Percentiles rank a stretch among this genome's conserved stretches.
Conservation (phyloP, 2,888 invertebrate species). For the Mactromeris polynyma region DNA sequence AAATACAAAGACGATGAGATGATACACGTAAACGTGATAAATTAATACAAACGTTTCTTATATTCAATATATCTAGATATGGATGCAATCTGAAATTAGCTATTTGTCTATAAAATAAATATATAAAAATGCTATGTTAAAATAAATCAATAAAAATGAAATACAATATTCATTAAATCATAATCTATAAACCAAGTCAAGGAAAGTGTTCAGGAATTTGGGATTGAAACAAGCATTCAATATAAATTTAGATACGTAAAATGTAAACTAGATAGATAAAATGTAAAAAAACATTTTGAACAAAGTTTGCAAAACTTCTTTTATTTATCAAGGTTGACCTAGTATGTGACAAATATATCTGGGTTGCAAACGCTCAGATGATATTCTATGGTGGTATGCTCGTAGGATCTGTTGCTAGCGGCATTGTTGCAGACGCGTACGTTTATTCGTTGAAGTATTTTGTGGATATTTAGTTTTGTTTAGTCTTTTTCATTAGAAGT, state of each 20-base stretch:
- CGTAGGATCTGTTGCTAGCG: constrained; percentile 66
- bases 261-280: not conserved
- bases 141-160: no score
- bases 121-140: no score
- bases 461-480: no score
- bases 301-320: not conserved
- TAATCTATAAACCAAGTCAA: not conserved
- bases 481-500: no score
- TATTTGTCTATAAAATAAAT: no score
- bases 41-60: no score
- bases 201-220: not conserved
- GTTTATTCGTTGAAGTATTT: constrained; percentile 57
- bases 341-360: constrained; percentile 67
- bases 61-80: no score
- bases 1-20: no score
- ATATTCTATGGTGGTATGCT: constrained; percentile 73
- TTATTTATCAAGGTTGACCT: constrained; percentile 51
- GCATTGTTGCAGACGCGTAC: constrained; percentile 71
- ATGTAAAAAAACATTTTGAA: not conserved
- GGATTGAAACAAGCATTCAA: not conserved
- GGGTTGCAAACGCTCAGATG: constrained; percentile 65
- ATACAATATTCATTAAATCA: no score
- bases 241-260: not conserved
- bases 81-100: no score
- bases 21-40: no score